phyloP scores from a whole-genome alignment of 2,797 vertebrate genomes.

The Manis pentadactyla region DNA sequence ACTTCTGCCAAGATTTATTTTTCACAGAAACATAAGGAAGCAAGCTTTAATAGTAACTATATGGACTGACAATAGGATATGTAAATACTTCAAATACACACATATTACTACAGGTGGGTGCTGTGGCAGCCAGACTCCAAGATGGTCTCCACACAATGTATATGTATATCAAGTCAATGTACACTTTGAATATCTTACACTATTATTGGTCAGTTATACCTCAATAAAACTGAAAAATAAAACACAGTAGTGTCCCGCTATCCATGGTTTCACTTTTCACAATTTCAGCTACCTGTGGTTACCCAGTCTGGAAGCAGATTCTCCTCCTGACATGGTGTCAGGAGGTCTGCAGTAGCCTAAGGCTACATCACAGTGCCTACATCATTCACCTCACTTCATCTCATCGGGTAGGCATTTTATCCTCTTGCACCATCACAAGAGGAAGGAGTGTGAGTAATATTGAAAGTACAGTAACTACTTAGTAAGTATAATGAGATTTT shows the following conservation, averaged over 20 bases:
- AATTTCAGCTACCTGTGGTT: no score
- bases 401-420: no score
- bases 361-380: no score
- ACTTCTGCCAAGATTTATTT: background rate
- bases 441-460: no score
- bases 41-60: background rate
- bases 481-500: no score
- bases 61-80: background rate
- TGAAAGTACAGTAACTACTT: no score
- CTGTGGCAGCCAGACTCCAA: background rate
- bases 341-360: no score
- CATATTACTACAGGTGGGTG: background rate
- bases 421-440: no score
- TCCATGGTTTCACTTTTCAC: no score
- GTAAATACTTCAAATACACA: background rate
- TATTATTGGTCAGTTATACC: background rate
- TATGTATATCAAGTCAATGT: background rate
- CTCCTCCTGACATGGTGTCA: no score
- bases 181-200: background rate
- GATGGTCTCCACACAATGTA: background rate
- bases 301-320: no score
- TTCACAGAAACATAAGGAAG: background rate
- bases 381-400: no score
- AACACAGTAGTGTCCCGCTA: background rate
- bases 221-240: background rate